Percentiles rank a stretch among this genome's conserved stretches.
Conservation (phyloP, 2,888 invertebrate species). For the Hemaris fuciformis region DNA sequence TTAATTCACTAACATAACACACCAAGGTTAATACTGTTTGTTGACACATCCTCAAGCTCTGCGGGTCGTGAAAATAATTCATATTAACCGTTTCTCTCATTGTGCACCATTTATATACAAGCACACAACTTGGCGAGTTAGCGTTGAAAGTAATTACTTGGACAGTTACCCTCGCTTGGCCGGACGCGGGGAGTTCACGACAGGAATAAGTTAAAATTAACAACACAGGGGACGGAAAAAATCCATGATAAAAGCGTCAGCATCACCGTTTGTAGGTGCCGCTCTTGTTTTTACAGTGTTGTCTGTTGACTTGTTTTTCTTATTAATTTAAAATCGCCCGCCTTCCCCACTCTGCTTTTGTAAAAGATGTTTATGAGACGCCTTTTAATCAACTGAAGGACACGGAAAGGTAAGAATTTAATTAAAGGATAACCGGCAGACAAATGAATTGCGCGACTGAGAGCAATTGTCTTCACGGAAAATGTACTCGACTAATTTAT, state of each 20-base stretch:
- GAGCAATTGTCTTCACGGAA: neutral
- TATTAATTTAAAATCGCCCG: neutral
- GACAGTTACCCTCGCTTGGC: constrained; percentile 40
- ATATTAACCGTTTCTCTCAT: neutral
- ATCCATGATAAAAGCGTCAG: neutral
- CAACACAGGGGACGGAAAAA: constrained; percentile 14
- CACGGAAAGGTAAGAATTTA: constrained; percentile 9
- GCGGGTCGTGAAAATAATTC: constrained; percentile 4
- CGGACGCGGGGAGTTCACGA: constrained; percentile 31
- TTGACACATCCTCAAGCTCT: neutral
- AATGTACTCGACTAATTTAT: neutral
- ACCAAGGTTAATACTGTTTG: neutral
- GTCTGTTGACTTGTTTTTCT: neutral
- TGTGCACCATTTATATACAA: constrained; percentile 3
- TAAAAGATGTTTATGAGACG: neutral
- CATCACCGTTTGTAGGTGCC: neutral
- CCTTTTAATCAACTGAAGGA: constrained; percentile 3
- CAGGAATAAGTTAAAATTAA: constrained; percentile 48
- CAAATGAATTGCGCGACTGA: neutral
- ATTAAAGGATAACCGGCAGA: neutral
- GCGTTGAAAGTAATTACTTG: constrained; percentile 48
- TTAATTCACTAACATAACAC: neutral
- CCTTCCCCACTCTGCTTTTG: neutral
- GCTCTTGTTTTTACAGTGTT: neutral
- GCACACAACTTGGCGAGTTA: constrained; percentile 6